Conservation (phyloP, 2,113 vertebrate species). For the Solenodon paradoxus region DNA sequence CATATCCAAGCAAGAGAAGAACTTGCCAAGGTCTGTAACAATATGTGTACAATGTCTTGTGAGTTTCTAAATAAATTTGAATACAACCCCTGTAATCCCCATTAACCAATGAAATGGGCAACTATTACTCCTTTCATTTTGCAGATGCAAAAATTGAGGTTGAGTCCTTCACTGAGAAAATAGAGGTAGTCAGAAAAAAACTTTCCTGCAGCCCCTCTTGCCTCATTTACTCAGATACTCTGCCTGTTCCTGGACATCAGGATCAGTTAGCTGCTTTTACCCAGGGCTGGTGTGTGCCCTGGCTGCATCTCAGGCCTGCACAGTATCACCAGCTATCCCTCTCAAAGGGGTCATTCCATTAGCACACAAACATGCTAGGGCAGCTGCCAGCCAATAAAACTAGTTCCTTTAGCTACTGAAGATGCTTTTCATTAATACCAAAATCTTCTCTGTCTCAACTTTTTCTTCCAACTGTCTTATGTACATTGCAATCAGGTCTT, state of each 20-base stretch:
- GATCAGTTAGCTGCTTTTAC: accelerated
- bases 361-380: not conserved
- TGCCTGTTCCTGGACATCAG: not conserved
- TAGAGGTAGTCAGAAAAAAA: not conserved
- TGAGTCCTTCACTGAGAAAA: not conserved
- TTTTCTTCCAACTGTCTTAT: not conserved
- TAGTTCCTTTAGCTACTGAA: not conserved
- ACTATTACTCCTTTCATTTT: not conserved
- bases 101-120: not conserved
- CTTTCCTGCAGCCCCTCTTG: not conserved
- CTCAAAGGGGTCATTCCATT: not conserved
- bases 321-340: not conserved
- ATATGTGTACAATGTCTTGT: not conserved
- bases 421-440: not conserved
- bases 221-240: not conserved
- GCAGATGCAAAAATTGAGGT: not conserved
- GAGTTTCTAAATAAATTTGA: not conserved
- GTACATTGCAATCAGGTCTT: too few relatives aligned
- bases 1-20: not conserved
- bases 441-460: not conserved
- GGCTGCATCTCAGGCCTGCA: not conserved
- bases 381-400: not conserved
- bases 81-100: not conserved
- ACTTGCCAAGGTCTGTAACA: not conserved
- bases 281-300: not conserved